Base-by-base conservation (phyloP, 2,797 vertebrate genomes). In the Chloroceryle amazona region DNA sequence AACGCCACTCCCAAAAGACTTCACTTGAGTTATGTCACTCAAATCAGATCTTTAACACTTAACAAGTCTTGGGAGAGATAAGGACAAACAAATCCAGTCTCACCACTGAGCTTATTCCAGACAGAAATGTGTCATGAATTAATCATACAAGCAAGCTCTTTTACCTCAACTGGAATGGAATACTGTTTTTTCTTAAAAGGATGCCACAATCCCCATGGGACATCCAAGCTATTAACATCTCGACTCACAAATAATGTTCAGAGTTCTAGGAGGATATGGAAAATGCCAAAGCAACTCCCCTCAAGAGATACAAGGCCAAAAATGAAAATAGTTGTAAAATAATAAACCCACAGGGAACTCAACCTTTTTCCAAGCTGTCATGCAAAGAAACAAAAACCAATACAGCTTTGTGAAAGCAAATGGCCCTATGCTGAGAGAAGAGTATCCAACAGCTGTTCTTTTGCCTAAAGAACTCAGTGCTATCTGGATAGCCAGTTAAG, bases 11-110 rank as follows among this genome's bases (percentile, higher is more conserved):
- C 81, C 93, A 57, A 58, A 96, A 89, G 95, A 87, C 74, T 71
- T 89, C 81, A 78, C 60, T 46, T 57, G 16, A 35, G 26, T 84
- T 82, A 91, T 82, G 73, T 76, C 93, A 89, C 55, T 35, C 63
- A 91, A 51, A 96, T 95, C 86, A 96, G 81, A 94, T 97, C 92
- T 92, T 89, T 96, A 92, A 87, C 93, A 76, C 62, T 92, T 89
- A 89, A 95, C 83, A 91, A 84, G 74, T 54, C 89, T 94, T 96
- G 60, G 70, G 88, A 96, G 47, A 91, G n/a, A 90, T 29, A 37
- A 86, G 71, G 75, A 88, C 78, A 78, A 94, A 78, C 47, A 90
- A 90, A 89, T 68, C 49, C 54, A 86, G 25, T 71, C 54, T 90
- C 66, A 75, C 31, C 35, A n/a, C 49, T 80, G 79, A 93, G 55